These are phyloP conservation scores for Acanthosoma haemorrhoidale DNA, from an alignment of 2,888 invertebrate genomes.

Conservation along the genomic window DNA sequence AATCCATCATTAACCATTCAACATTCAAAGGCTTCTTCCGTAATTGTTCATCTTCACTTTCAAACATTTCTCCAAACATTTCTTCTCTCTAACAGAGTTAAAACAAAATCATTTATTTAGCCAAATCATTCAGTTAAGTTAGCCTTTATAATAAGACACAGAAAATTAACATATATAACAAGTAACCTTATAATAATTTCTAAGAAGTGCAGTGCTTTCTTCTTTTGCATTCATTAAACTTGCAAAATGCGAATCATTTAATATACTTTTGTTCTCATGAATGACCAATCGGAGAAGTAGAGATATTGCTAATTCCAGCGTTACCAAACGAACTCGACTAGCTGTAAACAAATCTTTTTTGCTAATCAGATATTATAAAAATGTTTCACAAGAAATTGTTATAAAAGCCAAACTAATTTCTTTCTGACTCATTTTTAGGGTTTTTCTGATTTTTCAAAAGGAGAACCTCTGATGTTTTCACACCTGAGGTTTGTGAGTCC, in stretches of 20 bases:
- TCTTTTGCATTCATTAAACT: slow-evolving; percentile 54
- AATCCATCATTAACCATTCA: slow-evolving; percentile 95
- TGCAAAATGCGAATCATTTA: slow-evolving; percentile 63
- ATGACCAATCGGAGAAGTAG: slow-evolving; percentile 65
- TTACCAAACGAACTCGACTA: slow-evolving; percentile 83
- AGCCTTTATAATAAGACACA: slow-evolving; percentile 3
- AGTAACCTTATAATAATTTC: slow-evolving; percentile 80
- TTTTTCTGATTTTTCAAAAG: too few species aligned
- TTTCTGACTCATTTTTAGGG: background rate
- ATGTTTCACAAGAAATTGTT: background rate
- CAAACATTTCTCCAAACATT: slow-evolving; percentile 97
- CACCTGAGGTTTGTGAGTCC: too few species aligned
- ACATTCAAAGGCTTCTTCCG: slow-evolving; percentile 79
- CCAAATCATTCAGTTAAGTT: background rate
- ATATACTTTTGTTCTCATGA: slow-evolving; percentile 54
- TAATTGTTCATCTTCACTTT: slow-evolving; percentile 88
- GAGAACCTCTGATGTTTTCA: background rate
- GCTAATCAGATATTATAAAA: too few species aligned
- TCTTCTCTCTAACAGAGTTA: slow-evolving; percentile 68
- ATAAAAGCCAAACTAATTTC: background rate
- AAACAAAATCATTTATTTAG: background rate
- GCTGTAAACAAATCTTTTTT: slow-evolving; percentile 54
- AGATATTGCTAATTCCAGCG: slow-evolving; percentile 80
- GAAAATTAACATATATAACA: too few species aligned
- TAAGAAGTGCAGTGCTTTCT: slow-evolving; percentile 75